Evolutionary conservation across 2,797 vertebrate species (phyloP).

Genomic region (Tinamus major): DNA sequence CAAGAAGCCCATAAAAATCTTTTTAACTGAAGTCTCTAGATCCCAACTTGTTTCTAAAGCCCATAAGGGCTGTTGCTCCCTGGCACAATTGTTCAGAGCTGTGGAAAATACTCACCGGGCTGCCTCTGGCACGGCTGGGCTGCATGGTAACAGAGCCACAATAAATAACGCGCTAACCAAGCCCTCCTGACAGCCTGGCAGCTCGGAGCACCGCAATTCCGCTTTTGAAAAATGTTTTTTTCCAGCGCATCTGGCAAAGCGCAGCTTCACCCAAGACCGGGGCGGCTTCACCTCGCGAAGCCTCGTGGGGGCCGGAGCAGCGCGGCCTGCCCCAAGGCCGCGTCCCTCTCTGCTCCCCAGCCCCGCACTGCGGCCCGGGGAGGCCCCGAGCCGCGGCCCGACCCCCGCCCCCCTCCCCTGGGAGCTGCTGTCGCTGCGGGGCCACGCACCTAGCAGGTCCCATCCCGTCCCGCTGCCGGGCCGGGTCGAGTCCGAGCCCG

Average conservation of each 20-base stretch:
- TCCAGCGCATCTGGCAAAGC: background rate
- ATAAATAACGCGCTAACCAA: background rate
- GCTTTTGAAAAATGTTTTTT: background rate
- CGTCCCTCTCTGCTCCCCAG: background rate
- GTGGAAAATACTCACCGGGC: background rate
- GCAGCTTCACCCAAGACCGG: background rate
- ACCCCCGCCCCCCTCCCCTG: fast-evolving
- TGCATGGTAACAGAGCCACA: background rate
- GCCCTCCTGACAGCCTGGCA: background rate
- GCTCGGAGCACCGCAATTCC: background rate
- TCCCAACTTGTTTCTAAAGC: background rate
- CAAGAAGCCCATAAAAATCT: background rate
- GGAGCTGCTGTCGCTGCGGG: no score
- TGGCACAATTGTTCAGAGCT: background rate
- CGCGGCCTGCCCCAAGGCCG: background rate
- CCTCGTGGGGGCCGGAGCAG: fast-evolving
- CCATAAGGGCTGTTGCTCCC: background rate
- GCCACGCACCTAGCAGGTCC: no score
- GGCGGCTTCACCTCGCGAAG: background rate
- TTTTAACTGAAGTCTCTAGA: background rate
- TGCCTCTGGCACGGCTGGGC: background rate
- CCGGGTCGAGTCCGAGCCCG: fast-evolving
- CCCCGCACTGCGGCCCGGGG: background rate
- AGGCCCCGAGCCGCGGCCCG: background rate
- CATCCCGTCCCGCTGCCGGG: background rate